Evolutionary conservation across 2,888 invertebrate genomes (phyloP), one percentile per base, ranked within the genome.

Genomic region (Seira ritae): DNA sequence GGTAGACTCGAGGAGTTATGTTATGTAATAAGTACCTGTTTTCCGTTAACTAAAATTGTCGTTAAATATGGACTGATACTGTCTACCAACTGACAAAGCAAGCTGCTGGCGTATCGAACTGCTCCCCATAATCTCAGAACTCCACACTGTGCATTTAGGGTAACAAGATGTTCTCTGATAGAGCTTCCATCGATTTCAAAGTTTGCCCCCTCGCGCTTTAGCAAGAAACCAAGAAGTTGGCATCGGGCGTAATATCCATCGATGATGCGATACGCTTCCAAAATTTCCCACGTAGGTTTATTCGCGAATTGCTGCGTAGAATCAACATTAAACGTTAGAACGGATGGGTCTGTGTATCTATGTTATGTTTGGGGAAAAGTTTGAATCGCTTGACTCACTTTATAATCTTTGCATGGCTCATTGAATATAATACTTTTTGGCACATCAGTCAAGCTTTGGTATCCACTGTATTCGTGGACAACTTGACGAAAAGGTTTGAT

Each of bases 31-130:
- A n/a, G n/a, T 89, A 96, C 97, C 94, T 98, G 98, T 91, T 99
- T 99, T 85, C 99, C 99, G 91, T 98, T 96, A 62, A 99, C 99
- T 69, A 99, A 93, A 87, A 99, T 96, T 55, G 97, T 97, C 62
- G 99, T 99, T 89, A 99, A 98, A 90, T 98, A 98, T 3, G 99
- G 99, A 91, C 98, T 98, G 90, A 99, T 96, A 86, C 98, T 98
- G 92, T 99, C 99, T 10, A 99, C 98, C 78, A 97, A 95, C 91
- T 99, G 98, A 91, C 94, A 94, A 83, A 99, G 93, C 78, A 98
- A 92, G 89, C 97, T 97, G 87, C 98, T 97, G 90, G 98, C 98
- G 91, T 97, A 97, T 75, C 99, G 94, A 67, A 99, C 98, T 42
- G 96, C 97, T 87, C 95, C 94, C 97, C 97, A 97, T 91, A 96